Percentiles rank a stretch among this genome's conserved stretches.
phyloP scores from a whole-genome alignment of 2,888 invertebrate genomes.

The Dynastes tityus region DNA sequence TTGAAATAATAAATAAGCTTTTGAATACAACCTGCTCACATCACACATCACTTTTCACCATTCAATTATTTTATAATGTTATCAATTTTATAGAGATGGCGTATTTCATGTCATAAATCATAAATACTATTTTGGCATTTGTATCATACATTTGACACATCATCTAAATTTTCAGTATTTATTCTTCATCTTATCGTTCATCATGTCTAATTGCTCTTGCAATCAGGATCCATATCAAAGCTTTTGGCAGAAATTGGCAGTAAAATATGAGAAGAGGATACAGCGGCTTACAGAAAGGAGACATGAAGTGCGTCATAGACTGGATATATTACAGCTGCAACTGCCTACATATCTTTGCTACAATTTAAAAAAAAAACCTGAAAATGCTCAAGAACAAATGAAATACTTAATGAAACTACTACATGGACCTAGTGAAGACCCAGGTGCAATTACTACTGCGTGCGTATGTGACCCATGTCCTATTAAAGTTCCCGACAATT shows the following conservation, averaged over 20 bases:
- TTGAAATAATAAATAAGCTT: too few relatives aligned
- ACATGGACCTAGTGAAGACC: neutral
- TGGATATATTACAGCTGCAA: slow-evolving; percentile 36
- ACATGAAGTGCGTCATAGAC: slow-evolving; percentile 21
- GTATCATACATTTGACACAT: neutral
- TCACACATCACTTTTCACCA: too few relatives aligned
- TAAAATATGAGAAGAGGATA: slow-evolving; percentile 36
- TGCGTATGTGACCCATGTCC: slow-evolving; percentile 35
- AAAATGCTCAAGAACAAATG: slow-evolving; percentile 11
- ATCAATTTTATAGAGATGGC: too few relatives aligned
- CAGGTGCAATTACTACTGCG: neutral
- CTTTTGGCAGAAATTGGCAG: slow-evolving; percentile 31
- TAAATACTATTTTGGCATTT: slow-evolving; percentile 18
- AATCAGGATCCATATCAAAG: slow-evolving; percentile 5
- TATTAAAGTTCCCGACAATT: slow-evolving; percentile 26
- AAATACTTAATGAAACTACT: slow-evolving; percentile 9
- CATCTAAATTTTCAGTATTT: slow-evolving; percentile 35
- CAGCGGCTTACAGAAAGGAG: slow-evolving; percentile 9
- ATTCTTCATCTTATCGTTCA: slow-evolving; percentile 3
- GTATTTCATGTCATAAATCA: neutral
- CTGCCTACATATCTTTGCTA: slow-evolving; percentile 34
- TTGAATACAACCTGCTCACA: too few relatives aligned
- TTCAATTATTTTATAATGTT: too few relatives aligned
- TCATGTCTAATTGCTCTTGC: slow-evolving; percentile 40
- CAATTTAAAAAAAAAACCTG: slow-evolving; percentile 22